Percentiles rank a stretch among this genome's conserved stretches.
Conservation (phyloP, 53 echinoderm and acorn worm genomes). For the Stichopus horrens region DNA sequence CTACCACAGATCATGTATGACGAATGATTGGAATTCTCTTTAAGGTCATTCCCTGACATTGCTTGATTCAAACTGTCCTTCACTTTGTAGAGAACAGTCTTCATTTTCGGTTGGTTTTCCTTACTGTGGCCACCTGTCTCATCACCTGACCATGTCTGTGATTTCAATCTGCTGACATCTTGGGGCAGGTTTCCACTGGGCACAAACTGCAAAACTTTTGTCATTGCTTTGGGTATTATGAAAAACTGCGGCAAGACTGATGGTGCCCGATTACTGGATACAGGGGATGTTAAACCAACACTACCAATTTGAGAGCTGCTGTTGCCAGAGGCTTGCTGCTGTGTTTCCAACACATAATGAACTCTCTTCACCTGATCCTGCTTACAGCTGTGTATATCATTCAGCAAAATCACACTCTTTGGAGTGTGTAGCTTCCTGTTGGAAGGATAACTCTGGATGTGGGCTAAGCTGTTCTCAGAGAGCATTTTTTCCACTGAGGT, state of each 20-base stretch:
- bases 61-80: neutral
- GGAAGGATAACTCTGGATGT: neutral
- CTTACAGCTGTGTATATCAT: neutral
- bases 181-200: neutral
- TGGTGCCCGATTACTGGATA: neutral
- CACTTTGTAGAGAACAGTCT: neutral
- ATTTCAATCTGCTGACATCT: neutral
- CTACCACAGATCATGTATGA: neutral
- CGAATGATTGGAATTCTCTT: neutral
- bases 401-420: neutral
- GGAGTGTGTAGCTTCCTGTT: neutral
- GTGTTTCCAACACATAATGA: neutral
- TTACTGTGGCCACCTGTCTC: neutral
- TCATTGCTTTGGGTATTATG: neutral
- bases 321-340: neutral
- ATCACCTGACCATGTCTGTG: neutral
- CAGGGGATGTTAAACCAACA: neutral
- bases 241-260: neutral
- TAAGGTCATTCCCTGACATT: neutral
- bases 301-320: neutral
- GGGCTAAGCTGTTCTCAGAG: neutral
- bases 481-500: neutral
- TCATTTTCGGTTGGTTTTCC: neutral
- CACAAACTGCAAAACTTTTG: neutral
- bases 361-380: neutral